A percentile compares a stretch with the other conserved stretches of the same genome.
Evolutionary conservation across 2,113 vertebrate genomes (phyloP).

Genomic region (Tylochromis polylepis): DNA sequence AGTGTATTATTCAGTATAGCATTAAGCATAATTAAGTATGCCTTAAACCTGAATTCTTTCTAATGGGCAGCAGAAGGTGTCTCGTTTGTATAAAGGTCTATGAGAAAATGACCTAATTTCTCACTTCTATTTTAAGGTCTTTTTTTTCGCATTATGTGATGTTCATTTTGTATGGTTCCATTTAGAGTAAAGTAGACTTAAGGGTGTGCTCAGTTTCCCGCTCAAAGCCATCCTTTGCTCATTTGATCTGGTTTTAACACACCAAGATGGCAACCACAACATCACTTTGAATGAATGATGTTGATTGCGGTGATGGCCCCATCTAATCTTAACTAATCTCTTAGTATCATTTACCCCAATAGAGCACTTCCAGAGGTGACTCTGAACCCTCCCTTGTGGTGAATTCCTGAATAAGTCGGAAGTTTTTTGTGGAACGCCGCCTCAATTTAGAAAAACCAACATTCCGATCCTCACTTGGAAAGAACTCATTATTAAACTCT

Average conservation of each 20-base stretch:
- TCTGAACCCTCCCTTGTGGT: background rate
- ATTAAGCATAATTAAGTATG: no score
- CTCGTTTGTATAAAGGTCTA: background rate
- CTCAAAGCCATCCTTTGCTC: background rate
- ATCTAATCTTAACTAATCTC: background rate
- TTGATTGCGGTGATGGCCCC: fast-evolving
- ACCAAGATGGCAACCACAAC: background rate
- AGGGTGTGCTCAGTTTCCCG: background rate
- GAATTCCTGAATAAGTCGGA: background rate
- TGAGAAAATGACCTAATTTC: background rate
- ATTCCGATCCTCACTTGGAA: background rate
- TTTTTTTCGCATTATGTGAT: background rate
- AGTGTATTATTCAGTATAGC: no score
- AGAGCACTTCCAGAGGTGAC: background rate
- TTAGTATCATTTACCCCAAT: background rate
- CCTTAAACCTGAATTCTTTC: background rate
- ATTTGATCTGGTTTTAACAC: background rate
- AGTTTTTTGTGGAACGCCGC: background rate
- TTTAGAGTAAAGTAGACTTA: background rate
- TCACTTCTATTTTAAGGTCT: background rate
- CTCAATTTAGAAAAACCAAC: background rate
- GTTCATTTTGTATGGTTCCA: background rate
- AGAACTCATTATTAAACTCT: background rate
- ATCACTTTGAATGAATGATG: background rate
- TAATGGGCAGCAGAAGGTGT: background rate